Evolutionary conservation across 2,113 vertebrate species (phyloP).

Genomic region (Rhynchomys soricoides): DNA sequence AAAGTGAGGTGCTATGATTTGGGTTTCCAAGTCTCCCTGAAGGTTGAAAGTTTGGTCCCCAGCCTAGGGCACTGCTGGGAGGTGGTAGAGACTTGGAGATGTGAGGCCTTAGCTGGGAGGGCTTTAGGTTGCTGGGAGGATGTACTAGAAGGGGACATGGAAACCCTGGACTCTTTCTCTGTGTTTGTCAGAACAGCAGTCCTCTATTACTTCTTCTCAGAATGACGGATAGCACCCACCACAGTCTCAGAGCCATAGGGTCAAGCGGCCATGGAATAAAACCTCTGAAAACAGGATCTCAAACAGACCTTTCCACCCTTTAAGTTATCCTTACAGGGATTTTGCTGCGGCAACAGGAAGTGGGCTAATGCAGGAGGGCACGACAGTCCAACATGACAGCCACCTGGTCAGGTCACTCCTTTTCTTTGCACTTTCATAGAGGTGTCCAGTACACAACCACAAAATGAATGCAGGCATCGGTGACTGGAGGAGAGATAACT

Average conservation of each 20-base stretch:
- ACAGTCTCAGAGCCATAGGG: background rate
- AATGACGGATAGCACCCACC: background rate
- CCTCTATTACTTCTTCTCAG: no score
- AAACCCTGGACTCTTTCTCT: background rate
- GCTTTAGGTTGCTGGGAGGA: background rate
- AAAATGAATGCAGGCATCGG: fast-evolving
- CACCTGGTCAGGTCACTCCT: background rate
- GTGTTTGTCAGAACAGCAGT: background rate
- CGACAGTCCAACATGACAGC: background rate
- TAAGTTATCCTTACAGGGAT: background rate
- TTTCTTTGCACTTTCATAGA: background rate
- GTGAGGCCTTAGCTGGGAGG: background rate
- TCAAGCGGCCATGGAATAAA: background rate
- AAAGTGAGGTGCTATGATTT: background rate
- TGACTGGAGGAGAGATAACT: background rate
- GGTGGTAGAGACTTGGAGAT: background rate
- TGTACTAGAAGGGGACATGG: no score
- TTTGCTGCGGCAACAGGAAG: background rate
- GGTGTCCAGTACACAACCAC: no score
- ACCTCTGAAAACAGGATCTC: background rate
- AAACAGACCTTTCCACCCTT: background rate
- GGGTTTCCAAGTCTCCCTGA: background rate
- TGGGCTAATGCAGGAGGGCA: background rate
- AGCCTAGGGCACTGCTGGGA: background rate
- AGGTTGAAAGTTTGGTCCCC: background rate